These are phyloP conservation scores for Heliocidaris erythrogramma DNA, from an alignment of 35 echinoderm and acorn worm genomes.

Conservation along the genomic window DNA sequence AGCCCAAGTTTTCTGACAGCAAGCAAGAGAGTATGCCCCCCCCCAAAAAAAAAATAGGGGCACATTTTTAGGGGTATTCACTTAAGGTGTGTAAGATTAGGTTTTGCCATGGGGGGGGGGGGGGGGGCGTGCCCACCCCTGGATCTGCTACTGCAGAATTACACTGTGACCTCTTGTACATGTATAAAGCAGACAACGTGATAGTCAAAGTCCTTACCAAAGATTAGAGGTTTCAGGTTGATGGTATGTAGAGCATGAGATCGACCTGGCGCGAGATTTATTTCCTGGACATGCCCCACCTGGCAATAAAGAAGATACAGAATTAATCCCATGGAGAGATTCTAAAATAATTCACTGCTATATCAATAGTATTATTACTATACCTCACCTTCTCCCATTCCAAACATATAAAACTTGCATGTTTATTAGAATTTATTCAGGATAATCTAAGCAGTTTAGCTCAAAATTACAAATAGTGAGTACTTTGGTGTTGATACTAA, in stretches of 20 bases:
- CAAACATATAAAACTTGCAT: not conserved
- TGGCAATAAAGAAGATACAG: not conserved
- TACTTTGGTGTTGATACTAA: not conserved
- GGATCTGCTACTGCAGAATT: not conserved
- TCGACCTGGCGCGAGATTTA: constrained; percentile 44
- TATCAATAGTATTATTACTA: not conserved
- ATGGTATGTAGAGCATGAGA: constrained; percentile 54
- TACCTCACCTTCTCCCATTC: not conserved
- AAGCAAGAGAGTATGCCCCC: not conserved
- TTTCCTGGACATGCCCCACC: constrained; percentile 63
- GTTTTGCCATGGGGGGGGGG: no score
- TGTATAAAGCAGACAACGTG: not conserved
- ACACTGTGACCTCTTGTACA: not conserved
- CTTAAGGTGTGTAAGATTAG: no score
- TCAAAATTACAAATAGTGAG: not conserved
- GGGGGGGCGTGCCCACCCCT: no score
- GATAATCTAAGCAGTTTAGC: not conserved
- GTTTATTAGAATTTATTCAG: no score
- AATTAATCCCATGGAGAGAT: not conserved
- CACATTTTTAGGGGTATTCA: not conserved
- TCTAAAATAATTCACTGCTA: not conserved
- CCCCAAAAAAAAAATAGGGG: no score
- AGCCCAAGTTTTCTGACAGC: no score
- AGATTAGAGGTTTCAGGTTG: constrained; percentile 83
- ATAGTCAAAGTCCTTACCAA: constrained; percentile 62